These are phyloP conservation scores for Sthenelais limicola DNA, from an alignment of 2,888 invertebrate species.

Conservation along the genomic window DNA sequence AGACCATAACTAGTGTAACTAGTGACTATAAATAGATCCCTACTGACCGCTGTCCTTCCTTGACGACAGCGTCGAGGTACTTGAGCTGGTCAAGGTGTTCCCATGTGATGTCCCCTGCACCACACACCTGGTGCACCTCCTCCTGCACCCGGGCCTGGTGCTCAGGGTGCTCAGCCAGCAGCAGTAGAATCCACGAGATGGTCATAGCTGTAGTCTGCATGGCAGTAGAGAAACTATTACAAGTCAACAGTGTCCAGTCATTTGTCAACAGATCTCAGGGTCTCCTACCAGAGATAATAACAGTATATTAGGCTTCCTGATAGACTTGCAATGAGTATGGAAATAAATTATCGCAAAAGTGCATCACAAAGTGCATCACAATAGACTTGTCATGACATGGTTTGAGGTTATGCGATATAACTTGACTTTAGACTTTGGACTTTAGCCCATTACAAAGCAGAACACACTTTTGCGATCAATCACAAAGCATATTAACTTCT, in stretches of 20 bases:
- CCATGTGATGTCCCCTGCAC: constrained; percentile 49
- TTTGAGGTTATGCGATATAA: too few species aligned
- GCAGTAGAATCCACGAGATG: constrained; percentile 60
- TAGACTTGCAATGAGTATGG: too few species aligned
- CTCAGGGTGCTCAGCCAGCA: constrained; percentile 58
- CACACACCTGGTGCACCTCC: constrained; percentile 55
- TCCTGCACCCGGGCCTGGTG: constrained; percentile 58
- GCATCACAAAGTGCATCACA: too few species aligned
- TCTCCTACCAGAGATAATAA: too few species aligned
- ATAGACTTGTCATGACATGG: too few species aligned
- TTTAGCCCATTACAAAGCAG: too few species aligned
- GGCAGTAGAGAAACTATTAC: neutral
- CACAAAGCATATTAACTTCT: too few species aligned
- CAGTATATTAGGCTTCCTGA: too few species aligned
- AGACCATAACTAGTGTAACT: neutral
- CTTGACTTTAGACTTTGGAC: too few species aligned
- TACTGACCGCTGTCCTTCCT: constrained; percentile 61
- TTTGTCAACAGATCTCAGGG: neutral
- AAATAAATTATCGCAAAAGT: too few species aligned
- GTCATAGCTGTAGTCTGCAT: constrained; percentile 59
- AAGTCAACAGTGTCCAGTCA: neutral
- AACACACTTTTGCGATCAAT: too few species aligned
- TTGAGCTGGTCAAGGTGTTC: constrained; percentile 56
- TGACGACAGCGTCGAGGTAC: constrained; percentile 60
- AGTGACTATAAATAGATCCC: neutral